A percentile compares a stretch with the other conserved stretches of the same genome.
Conservation (phyloP, 37 sponge, comb jelly and placozoan species). For the Diacarnus erythraeanus region DNA sequence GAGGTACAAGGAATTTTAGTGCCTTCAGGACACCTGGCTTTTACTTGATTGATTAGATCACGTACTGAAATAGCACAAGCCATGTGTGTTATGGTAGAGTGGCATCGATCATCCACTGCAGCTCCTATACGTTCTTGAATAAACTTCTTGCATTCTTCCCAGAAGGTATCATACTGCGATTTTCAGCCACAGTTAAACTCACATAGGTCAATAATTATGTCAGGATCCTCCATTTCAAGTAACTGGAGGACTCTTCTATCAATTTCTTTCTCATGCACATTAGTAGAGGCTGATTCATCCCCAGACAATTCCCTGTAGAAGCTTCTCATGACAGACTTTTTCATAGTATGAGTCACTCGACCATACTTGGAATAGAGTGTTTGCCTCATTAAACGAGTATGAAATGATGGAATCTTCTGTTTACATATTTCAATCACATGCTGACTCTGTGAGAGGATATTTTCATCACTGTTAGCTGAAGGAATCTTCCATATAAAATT, state of each 20-base stretch:
- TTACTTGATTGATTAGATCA: constrained; percentile 39
- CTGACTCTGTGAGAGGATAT: constrained; percentile 23
- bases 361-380: constrained; percentile 45
- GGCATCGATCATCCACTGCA: constrained; percentile 58
- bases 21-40: constrained; percentile 22
- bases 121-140: constrained; percentile 28
- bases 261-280: constrained; percentile 6
- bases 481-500: constrained; percentile 53
- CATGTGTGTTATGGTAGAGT: constrained; percentile 20
- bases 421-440: constrained; percentile 29
- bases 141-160: constrained; percentile 59
- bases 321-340: constrained; percentile 14
- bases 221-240: constrained; percentile 40
- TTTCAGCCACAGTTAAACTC: constrained; percentile 23
- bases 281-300: constrained; percentile 29
- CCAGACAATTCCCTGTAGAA: constrained; percentile 35
- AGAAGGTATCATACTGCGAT: constrained; percentile 35
- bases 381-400: constrained; percentile 21
- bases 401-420: constrained; percentile 23
- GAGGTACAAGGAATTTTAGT: constrained; percentile 7
- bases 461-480: neutral
- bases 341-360: constrained; percentile 19
- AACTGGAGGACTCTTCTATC: constrained; percentile 23
- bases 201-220: constrained; percentile 28
- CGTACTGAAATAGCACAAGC: constrained; percentile 21